Conservation (phyloP, 2,797 vertebrate genomes). For the Chrysocyon brachyurus region DNA sequence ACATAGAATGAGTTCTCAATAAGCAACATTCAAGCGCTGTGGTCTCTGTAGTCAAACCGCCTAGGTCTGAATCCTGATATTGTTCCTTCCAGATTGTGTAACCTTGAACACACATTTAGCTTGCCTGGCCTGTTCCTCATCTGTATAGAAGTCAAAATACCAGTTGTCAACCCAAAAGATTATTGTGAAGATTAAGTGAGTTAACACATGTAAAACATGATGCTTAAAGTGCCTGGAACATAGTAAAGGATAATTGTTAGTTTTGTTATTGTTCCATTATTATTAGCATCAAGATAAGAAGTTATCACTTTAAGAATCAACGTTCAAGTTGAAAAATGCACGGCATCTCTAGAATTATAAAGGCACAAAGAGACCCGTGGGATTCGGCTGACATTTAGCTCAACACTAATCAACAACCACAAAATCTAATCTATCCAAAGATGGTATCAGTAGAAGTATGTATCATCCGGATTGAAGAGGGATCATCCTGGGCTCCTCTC, state of each 20-base stretch:
- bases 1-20: background rate
- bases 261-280: background rate
- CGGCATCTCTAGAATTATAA: background rate
- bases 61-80: background rate
- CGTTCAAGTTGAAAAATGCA: fast-evolving
- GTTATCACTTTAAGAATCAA: background rate
- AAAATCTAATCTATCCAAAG: background rate
- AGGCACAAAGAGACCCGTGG: fast-evolving
- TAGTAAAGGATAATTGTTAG: background rate
- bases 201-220: background rate
- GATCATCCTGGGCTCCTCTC: background rate
- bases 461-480: background rate
- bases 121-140: background rate
- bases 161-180: background rate
- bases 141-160: background rate
- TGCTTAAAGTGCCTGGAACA: background rate
- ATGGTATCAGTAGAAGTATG: too few species aligned
- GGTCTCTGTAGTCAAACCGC: background rate
- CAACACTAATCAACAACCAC: background rate
- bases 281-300: background rate
- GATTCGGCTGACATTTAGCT: background rate
- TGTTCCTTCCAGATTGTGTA: background rate
- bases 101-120: background rate
- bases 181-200: background rate
- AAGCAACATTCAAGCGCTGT: background rate